phyloP scores from a whole-genome alignment of 2,797 vertebrate genomes.

The Sebastes kiyomatsui region DNA sequence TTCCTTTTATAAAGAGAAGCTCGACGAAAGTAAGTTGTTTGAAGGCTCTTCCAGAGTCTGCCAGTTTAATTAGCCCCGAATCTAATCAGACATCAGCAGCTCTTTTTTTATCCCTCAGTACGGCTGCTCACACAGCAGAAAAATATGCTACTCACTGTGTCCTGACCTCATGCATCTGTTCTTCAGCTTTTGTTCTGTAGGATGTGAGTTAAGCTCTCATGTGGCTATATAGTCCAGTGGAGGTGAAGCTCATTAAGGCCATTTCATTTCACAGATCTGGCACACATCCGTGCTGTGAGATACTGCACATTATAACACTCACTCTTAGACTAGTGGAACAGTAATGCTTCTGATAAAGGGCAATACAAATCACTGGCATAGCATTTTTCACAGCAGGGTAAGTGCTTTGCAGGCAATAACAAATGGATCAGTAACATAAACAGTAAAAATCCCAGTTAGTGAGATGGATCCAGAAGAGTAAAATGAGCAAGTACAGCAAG shows the following conservation, averaged over 20 bases:
- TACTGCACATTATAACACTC: background rate
- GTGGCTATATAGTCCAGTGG: conserved; percentile 35
- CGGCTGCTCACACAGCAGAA: conserved; percentile 74
- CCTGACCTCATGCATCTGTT: conserved; percentile 67
- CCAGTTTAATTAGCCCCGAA: conserved; percentile 68
- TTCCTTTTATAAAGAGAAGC: conserved; percentile 42
- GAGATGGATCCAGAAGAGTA: background rate
- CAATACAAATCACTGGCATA: background rate
- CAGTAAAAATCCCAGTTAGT: background rate
- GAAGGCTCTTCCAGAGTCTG: conserved; percentile 40
- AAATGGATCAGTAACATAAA: background rate
- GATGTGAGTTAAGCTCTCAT: conserved; percentile 54
- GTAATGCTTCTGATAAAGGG: background rate
- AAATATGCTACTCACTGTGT: conserved; percentile 66
- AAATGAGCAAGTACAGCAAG: background rate
- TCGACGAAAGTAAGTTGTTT: conserved; percentile 57
- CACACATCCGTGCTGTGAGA: conserved; percentile 3
- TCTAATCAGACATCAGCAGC: conserved; percentile 73
- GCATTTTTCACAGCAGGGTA: background rate
- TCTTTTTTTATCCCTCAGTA: conserved; percentile 28
- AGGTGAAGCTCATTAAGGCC: conserved; percentile 65
- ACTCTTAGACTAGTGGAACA: background rate
- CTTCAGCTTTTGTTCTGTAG: conserved; percentile 62
- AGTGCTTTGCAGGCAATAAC: conserved; percentile 15
- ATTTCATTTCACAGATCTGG: conserved; percentile 49